phyloP scores from a whole-genome alignment of 64 coral and sea anemone species.

The Pocillopora verrucosa region DNA sequence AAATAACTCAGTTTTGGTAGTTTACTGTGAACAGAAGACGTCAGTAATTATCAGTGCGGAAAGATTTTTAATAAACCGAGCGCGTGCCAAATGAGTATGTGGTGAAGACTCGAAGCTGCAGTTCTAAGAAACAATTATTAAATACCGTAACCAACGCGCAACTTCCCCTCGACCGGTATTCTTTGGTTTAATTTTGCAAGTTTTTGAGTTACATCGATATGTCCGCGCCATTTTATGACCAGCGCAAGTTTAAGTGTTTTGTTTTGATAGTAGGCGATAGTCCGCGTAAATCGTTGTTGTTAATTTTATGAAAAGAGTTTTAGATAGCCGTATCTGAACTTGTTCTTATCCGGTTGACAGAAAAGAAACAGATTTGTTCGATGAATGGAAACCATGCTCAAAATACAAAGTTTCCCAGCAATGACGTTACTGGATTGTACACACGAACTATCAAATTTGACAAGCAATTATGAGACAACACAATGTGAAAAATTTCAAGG shows the following conservation, averaged over 20 bases:
- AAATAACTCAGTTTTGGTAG: neutral
- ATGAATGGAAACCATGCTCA: neutral
- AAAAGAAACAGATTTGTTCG: neutral
- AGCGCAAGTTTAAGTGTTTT: neutral
- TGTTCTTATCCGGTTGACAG: neutral
- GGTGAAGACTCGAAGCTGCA: neutral
- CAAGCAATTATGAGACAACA: neutral
- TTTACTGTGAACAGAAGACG: neutral
- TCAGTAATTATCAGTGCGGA: neutral
- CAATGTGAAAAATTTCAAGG: neutral
- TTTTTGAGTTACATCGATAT: no score
- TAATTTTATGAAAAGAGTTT: neutral
- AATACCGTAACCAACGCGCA: neutral
- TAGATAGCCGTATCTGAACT: no score
- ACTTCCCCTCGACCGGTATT: no score
- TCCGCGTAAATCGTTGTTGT: neutral
- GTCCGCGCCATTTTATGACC: no score
- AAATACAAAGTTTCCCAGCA: neutral
- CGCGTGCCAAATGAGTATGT: slow-evolving; percentile 3
- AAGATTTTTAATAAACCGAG: neutral
- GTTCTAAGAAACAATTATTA: neutral
- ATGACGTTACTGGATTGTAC: neutral
- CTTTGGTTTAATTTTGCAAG: no score
- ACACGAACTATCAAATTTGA: neutral
- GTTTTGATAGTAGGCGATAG: neutral